Evolutionary conservation across 2,797 vertebrate species (phyloP).

Genomic region (Pseudomugil gertrudae): DNA sequence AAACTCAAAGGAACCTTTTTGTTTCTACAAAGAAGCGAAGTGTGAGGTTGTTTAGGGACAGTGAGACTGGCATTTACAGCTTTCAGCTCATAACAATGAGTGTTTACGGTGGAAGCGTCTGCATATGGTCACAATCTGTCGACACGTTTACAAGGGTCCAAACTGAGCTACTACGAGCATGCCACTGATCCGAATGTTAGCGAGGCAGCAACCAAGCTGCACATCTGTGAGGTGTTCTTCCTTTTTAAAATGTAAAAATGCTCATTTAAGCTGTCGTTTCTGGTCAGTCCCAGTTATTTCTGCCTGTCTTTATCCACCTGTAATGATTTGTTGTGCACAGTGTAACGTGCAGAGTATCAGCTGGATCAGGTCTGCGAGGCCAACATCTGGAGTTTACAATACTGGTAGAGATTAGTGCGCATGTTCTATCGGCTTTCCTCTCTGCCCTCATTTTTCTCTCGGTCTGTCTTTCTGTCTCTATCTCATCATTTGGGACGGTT

Average conservation of each 20-base stretch:
- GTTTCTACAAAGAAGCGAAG: conserved; percentile 35
- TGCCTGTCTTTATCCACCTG: conserved; percentile 13
- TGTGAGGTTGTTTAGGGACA: conserved; percentile 61
- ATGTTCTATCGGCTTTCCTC: conserved; percentile 34
- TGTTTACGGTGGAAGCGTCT: conserved; percentile 24
- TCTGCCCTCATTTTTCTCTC: conserved; percentile 48
- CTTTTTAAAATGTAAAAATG: neutral
- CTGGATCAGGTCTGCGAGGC: conserved; percentile 40
- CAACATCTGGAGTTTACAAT: conserved; percentile 69
- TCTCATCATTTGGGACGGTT: conserved; percentile 53
- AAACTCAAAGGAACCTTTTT: conserved; percentile 27
- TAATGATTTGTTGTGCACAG: conserved; percentile 6
- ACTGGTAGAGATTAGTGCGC: conserved; percentile 58
- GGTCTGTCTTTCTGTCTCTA: conserved; percentile 32
- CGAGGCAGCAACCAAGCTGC: neutral
- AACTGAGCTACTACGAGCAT: conserved; percentile 4
- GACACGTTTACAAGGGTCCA: conserved; percentile 18
- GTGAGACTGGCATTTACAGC: conserved; percentile 34
- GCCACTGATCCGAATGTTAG: too few relatives aligned
- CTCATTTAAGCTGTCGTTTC: neutral
- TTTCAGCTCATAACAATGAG: conserved; percentile 28
- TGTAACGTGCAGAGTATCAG: conserved; percentile 7
- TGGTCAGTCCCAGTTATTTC: conserved; percentile 1
- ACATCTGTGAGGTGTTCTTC: neutral
- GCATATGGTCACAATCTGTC: conserved; percentile 64